Evolutionary conservation across 2,113 vertebrate genomes (phyloP).

Genomic region (Prochilodus magdalenae): DNA sequence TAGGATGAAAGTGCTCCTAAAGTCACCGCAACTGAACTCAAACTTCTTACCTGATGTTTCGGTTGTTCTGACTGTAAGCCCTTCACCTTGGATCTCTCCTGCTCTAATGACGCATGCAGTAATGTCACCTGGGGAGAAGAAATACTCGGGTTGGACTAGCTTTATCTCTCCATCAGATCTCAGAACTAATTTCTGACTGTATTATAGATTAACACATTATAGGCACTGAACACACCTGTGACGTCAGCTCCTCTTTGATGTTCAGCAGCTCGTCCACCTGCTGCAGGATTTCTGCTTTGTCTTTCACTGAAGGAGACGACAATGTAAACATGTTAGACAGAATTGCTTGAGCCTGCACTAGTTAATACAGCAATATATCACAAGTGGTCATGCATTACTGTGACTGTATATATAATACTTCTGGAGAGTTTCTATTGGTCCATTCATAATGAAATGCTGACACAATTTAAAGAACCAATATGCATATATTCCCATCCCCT

Average conservation of each 20-base stretch:
- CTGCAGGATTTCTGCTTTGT: slow-evolving; percentile 93
- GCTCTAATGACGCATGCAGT: slow-evolving; percentile 89
- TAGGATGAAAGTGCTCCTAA: not conserved
- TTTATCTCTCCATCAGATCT: not conserved
- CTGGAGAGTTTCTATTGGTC: no score
- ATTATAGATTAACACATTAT: no score
- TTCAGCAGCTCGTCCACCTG: slow-evolving; percentile 88
- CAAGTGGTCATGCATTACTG: no score
- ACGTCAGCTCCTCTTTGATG: slow-evolving; percentile 91
- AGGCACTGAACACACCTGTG: slow-evolving; percentile 78
- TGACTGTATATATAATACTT: no score
- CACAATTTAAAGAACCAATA: no score
- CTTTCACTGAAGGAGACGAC: slow-evolving; percentile 84
- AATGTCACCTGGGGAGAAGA: slow-evolving; percentile 79
- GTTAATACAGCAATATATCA: not conserved
- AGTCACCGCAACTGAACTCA: not conserved
- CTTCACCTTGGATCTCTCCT: slow-evolving; percentile 95
- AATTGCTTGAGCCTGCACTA: not conserved
- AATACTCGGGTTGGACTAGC: not conserved
- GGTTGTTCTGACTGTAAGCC: slow-evolving; percentile 88
- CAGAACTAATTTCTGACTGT: no score
- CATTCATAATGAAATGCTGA: no score
- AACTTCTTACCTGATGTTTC: slow-evolving; percentile 91
- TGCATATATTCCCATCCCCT: no score
- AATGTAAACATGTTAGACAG: slow-evolving; percentile 9